Evolutionary conservation across 2,888 invertebrate species (phyloP), one percentile per base, ranked within the genome.

Genomic region (Octonoba sinensis): DNA sequence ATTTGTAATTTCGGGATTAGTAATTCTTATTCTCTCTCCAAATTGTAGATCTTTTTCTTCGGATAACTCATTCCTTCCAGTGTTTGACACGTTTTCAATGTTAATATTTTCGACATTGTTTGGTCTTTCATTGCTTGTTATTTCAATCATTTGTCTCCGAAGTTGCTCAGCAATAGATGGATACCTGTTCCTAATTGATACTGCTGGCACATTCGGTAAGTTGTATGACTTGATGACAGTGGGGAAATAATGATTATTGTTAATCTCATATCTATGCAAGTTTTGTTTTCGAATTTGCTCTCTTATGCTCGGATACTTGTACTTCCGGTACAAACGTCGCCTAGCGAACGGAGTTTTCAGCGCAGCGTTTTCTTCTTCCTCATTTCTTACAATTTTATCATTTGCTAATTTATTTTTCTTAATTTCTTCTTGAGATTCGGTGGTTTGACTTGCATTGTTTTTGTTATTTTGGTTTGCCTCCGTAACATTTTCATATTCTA

Each of bases 101-200:
- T 6, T 36, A 11, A 8, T 11, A 36, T 36, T 24, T 59, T 20
- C 24, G 8, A 36, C 22, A 27, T 59, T 24, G 24, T 6, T 59
- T 59, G 59, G 1, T 66, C 49, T 20, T 24, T 18, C 22, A 47
- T 47, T 66, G 66, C 20, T 49, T 12, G 66, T 47, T 66, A 22
- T 49, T 22, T 47, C 20, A 66, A 47, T 6, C 36, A 36, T 36
- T 36, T 72, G 78, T 20, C 64, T 51, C 36, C 67, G 54, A 6
- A 79, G 18, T 49, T 79, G 79, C 27, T 79, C 79, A 22, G 60
- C 49, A 27, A 79, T 79, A 16, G 72, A 73, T 3, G 79, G 79
- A 27, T 60, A 73, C 54, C 20, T 78, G 36, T 36, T 6, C 36
- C 36, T 36, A 36, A 11, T 36, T 36, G 8, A 36, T 11, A 36